These are phyloP conservation scores for Trissolcus basalis DNA, from an alignment of 1,140 invertebrate species.

Conservation along the genomic window DNA sequence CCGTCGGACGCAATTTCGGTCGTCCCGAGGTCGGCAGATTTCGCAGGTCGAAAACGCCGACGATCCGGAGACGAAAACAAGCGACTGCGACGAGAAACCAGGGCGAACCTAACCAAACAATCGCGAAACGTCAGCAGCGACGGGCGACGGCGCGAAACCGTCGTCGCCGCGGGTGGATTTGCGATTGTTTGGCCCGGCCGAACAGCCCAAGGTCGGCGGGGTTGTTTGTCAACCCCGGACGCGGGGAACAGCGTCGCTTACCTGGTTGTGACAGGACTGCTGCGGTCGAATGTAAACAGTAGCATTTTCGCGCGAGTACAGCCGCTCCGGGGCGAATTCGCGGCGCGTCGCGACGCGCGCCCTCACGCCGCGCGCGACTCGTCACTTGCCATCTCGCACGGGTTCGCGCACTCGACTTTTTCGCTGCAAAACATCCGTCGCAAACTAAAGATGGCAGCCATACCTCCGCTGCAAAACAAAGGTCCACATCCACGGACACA, in stretches of 20 bases:
- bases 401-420: conserved; percentile 25
- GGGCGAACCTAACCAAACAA: too few species aligned
- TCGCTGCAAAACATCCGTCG: conserved; percentile 64
- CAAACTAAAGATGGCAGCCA: conserved; percentile 76
- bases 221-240: not conserved
- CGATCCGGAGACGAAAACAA: too few species aligned
- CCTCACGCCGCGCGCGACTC: conserved; percentile 14
- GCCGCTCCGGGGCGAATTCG: conserved; percentile 16
- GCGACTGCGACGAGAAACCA: too few species aligned
- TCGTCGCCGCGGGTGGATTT: too few species aligned
- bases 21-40: too few species aligned
- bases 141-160: too few species aligned
- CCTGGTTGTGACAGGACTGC: conserved; percentile 75
- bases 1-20: too few species aligned
- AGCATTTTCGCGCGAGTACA: conserved; percentile 71
- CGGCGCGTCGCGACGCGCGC: conserved; percentile 15
- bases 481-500: conserved; percentile 75
- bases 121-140: not conserved
- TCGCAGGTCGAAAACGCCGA: too few species aligned
- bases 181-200: not conserved
- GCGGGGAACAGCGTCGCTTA: conserved; percentile 64
- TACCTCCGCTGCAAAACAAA: conserved; percentile 76
- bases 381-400: conserved; percentile 34
- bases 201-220: not conserved
- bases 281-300: conserved; percentile 75